Evolutionary conservation across 2,113 vertebrate species (phyloP), one percentile per base, ranked within the genome.

Genomic region (Pleuronectes platessa): DNA sequence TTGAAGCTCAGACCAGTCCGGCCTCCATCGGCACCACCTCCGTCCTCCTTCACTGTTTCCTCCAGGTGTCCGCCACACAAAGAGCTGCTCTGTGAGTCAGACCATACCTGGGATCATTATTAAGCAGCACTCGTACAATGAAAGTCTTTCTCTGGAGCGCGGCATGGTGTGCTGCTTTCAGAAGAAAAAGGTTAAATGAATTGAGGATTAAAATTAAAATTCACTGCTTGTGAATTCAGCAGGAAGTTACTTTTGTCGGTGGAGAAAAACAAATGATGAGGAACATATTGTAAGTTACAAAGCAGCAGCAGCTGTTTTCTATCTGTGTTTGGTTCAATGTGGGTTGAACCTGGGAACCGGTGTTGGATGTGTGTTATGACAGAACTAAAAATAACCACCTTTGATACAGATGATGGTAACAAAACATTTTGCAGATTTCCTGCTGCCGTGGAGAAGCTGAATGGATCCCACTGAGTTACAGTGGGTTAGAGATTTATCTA

Each of bases 41-140:
- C 74, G 47, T 73, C 66, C 67, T 86, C 56, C 40, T 31, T 64
- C 49, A 69, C 53, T n/a, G 53, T 82, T 88, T 92, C 88, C 83
- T 88, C 81, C 86, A 90, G 85, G 86, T 91, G 82, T 89, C 76
- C 37, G 13, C 78, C 68, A 54, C 24, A 87, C 84, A 87, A 86
- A 85, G 88, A 72, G 61, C 64, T 49, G 69, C 73, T 83, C 27
- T 85, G 77, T 86, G 73, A 76, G 56, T 80, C 60, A 20, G 74
- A 66, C 31, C 49, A 24, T 80, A 88, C 75, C 78, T 81, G 58
- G 23, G 63, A 24, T 79, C 58, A 60, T 76, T 71, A 62, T 21
- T 73, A 64, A 67, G 68, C 72, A 40, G 56, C 21, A 5, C 51
- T 63, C 23, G 17, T 54, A 86, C 59, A 84, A 78, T 77, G 71